Evolutionary conservation across 2,797 vertebrate genomes (phyloP).

Genomic region (Schizothorax lantsangensis): DNA sequence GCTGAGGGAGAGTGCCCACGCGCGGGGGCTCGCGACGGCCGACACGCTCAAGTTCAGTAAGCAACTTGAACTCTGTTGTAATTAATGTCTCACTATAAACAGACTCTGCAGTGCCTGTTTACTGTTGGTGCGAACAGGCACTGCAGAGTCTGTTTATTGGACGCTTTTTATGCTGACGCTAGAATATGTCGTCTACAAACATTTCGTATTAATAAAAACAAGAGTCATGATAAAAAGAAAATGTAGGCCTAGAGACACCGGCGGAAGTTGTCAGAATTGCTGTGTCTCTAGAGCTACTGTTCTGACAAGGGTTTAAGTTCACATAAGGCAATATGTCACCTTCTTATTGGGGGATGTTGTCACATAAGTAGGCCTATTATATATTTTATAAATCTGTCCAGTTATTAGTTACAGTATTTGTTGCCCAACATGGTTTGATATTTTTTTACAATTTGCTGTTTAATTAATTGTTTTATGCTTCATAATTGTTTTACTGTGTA

Average conservation of each 20-base stretch:
- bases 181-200: background rate
- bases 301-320: background rate
- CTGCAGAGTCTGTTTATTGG: background rate
- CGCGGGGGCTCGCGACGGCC: slow-evolving; percentile 33
- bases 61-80: slow-evolving; percentile 43
- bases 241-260: background rate
- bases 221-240: background rate
- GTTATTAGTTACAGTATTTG: background rate
- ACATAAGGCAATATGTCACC: background rate
- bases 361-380: background rate
- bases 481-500: background rate
- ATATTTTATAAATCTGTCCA: background rate
- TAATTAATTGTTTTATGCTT: background rate
- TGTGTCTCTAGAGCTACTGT: background rate
- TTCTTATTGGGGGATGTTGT: background rate
- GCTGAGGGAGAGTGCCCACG: slow-evolving; percentile 24
- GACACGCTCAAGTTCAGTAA: slow-evolving; percentile 18
- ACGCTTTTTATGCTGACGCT: background rate
- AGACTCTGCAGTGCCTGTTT: no score
- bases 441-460: background rate
- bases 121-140: no score
- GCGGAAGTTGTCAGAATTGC: background rate
- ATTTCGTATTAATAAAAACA: background rate
- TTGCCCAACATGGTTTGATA: background rate
- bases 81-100: slow-evolving; percentile 46